These are phyloP conservation scores for Callosobruchus maculatus DNA, from an alignment of 2,888 invertebrate species.

Conservation along the genomic window DNA sequence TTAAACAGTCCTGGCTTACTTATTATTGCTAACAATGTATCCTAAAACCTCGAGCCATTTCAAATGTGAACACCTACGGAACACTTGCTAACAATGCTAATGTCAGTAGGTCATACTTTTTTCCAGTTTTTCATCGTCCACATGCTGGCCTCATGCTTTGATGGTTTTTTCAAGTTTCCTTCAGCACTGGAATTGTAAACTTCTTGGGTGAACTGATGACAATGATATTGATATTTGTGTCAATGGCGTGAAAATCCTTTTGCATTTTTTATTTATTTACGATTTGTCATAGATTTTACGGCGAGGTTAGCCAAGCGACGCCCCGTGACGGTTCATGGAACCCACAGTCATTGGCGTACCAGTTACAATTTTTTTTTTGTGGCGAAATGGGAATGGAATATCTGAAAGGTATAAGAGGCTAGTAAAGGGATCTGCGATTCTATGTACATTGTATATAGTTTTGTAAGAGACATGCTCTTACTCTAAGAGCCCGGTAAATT, in stretches of 20 bases:
- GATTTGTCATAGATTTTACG: conserved; percentile 28
- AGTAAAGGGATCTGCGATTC: too few relatives aligned
- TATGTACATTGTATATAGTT: too few relatives aligned
- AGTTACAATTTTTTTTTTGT: too few relatives aligned
- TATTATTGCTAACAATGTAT: too few relatives aligned
- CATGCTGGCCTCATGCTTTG: background rate
- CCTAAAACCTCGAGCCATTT: too few relatives aligned
- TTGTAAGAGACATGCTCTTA: too few relatives aligned
- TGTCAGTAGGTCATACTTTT: background rate
- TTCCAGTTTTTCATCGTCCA: background rate
- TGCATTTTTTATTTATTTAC: conserved; percentile 23
- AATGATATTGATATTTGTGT: conserved; percentile 33
- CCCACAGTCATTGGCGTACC: conserved; percentile 2
- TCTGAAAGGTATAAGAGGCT: too few relatives aligned
- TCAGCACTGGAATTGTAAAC: background rate
- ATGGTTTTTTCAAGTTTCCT: background rate
- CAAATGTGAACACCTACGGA: background rate
- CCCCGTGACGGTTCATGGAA: conserved; percentile 25
- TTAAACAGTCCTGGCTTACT: too few relatives aligned
- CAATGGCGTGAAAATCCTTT: conserved; percentile 32
- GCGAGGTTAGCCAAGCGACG: conserved; percentile 25
- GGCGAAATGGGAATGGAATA: too few relatives aligned
- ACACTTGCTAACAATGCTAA: background rate
- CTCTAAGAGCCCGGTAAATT: too few relatives aligned
- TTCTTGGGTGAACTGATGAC: conserved; percentile 14